Evolutionary conservation across 2,888 invertebrate genomes (phyloP).

Genomic region (Synergus laeviventris): DNA sequence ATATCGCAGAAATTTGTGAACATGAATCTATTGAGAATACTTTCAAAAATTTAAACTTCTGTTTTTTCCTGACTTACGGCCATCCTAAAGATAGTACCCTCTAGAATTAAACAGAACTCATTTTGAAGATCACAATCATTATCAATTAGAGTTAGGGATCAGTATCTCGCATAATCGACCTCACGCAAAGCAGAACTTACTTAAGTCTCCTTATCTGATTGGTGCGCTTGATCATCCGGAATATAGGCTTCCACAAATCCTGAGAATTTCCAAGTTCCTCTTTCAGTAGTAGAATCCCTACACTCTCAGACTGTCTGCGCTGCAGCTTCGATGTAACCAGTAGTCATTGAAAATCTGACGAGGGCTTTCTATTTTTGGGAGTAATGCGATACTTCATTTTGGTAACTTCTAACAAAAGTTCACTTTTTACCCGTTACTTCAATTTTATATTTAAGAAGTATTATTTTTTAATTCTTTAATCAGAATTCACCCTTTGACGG

Average conservation of each 20-base stretch:
- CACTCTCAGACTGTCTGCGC: not conserved
- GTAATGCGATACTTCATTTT: no score
- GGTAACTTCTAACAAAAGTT: no score
- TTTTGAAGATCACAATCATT: not conserved
- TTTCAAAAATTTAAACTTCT: no score
- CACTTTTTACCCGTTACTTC: no score
- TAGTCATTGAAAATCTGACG: constrained; percentile 52
- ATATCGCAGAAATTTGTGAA: no score
- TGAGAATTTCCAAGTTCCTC: not conserved
- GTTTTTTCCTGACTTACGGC: not conserved
- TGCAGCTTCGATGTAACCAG: constrained; percentile 64
- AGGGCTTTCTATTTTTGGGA: no score
- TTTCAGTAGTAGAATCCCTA: not conserved
- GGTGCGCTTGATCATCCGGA: not conserved
- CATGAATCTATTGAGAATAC: no score
- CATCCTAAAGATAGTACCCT: not conserved
- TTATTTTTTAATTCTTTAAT: no score
- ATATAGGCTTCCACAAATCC: not conserved
- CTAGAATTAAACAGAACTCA: not conserved
- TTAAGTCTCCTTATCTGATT: constrained; percentile 53
- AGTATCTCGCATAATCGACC: constrained; percentile 49
- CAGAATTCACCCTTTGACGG: no score
- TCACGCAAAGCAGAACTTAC: constrained; percentile 56
- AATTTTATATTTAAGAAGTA: no score
- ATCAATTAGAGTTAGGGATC: not conserved